Evolutionary conservation across 2,113 vertebrate species (phyloP).

Genomic region (Phaethornis superciliosus): DNA sequence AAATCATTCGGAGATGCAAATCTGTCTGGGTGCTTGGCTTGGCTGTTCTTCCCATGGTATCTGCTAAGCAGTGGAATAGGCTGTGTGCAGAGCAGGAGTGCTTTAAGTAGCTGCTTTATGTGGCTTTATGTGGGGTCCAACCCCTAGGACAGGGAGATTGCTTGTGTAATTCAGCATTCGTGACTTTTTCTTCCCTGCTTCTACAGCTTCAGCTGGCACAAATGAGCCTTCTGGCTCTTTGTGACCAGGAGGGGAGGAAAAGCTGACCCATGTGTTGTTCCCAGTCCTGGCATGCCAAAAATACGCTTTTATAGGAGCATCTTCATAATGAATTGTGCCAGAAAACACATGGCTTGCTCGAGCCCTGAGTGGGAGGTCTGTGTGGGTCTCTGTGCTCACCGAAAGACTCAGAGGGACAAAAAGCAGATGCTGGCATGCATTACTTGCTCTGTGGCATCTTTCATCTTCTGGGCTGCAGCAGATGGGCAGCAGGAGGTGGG

Average conservation of each 20-base stretch:
- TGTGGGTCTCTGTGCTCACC: not conserved
- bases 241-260: not conserved
- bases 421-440: not conserved
- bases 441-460: not conserved
- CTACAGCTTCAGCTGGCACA: not conserved
- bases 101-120: not conserved
- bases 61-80: not conserved
- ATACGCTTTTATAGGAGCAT: slow-evolving; percentile 17
- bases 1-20: slow-evolving; percentile 29
- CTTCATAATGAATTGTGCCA: slow-evolving; percentile 32
- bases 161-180: not conserved
- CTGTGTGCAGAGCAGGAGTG: not conserved
- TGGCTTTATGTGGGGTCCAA: not conserved
- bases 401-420: not conserved
- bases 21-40: slow-evolving; percentile 47
- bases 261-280: slow-evolving; percentile 12
- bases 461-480: not conserved
- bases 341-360: slow-evolving; percentile 36
- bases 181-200: not conserved
- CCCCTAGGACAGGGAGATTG: not conserved
- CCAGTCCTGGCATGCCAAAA: slow-evolving; percentile 34
- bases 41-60: not conserved
- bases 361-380: slow-evolving; percentile 46
- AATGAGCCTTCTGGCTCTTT: not conserved
- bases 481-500: not conserved